Percentiles rank a stretch among this genome's conserved stretches.
These are phyloP conservation scores for Chaitophorus viminalis DNA, from an alignment of 2,888 invertebrate species.

Conservation along the genomic window DNA sequence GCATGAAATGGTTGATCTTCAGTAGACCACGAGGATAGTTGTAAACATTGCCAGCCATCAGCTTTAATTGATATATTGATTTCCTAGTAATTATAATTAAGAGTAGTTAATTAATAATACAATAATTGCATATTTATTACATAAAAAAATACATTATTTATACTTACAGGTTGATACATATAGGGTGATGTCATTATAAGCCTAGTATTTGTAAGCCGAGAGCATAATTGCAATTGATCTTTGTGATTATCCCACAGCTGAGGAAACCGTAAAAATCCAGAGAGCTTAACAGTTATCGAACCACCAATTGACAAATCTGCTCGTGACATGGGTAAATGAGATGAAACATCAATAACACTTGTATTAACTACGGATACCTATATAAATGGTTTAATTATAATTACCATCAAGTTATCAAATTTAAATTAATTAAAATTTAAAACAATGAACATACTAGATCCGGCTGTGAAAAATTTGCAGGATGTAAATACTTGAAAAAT, in stretches of 20 bases:
- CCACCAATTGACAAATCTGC: slow-evolving; percentile 77
- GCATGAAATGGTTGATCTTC: slow-evolving; percentile 67
- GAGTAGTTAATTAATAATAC: background rate
- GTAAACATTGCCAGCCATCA: slow-evolving; percentile 56
- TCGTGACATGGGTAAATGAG: slow-evolving; percentile 70
- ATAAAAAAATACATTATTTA: background rate
- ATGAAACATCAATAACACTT: slow-evolving; percentile 73
- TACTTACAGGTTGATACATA: slow-evolving; percentile 57
- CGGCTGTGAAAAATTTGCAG: slow-evolving; percentile 87
- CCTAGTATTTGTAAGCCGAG: slow-evolving; percentile 70
- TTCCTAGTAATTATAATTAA: slow-evolving; percentile 34
- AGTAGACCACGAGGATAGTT: slow-evolving; percentile 47
- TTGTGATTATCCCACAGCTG: slow-evolving; percentile 75
- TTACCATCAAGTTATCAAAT: background rate
- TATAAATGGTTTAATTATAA: background rate
- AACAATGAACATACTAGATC: slow-evolving; percentile 73
- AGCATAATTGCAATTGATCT: slow-evolving; percentile 79
- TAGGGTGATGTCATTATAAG: slow-evolving; percentile 59
- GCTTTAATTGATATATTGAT: slow-evolving; percentile 54
- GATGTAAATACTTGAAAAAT: slow-evolving; percentile 86
- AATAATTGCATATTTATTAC: background rate
- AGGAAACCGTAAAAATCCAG: slow-evolving; percentile 86
- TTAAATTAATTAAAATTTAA: background rate
- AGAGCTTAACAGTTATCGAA: slow-evolving; percentile 79
- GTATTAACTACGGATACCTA: slow-evolving; percentile 81